phyloP scores from a whole-genome alignment of 2,113 vertebrate species.

The Salvator merianae region DNA sequence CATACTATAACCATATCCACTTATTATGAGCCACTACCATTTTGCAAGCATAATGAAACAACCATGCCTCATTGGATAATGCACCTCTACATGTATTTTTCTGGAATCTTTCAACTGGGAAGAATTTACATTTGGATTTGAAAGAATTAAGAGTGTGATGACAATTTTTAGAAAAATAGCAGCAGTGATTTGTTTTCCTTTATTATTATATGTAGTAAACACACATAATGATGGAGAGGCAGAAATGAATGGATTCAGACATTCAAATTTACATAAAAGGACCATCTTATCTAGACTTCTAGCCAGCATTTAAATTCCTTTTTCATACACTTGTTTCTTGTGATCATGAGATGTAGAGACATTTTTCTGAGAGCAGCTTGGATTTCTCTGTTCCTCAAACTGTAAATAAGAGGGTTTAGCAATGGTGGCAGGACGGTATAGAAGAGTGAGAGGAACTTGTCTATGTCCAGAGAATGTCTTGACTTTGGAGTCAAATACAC shows the following conservation, averaged over 20 bases:
- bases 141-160: too few relatives aligned
- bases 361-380: conserved; percentile 26
- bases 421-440: conserved; percentile 39
- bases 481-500: conserved; percentile 45
- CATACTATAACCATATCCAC: too few relatives aligned
- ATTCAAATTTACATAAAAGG: not conserved
- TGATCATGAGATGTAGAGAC: too few relatives aligned
- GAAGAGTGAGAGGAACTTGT: conserved; percentile 51
- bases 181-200: too few relatives aligned
- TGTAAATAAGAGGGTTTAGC: conserved; percentile 60
- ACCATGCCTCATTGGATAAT: too few relatives aligned
- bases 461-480: not conserved
- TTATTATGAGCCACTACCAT: too few relatives aligned
- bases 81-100: too few relatives aligned
- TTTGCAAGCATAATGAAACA: too few relatives aligned
- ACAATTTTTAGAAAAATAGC: too few relatives aligned
- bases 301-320: not conserved
- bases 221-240: not conserved
- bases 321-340: not conserved
- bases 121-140: too few relatives aligned
- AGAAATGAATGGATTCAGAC: not conserved
- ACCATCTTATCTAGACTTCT: not conserved
- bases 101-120: too few relatives aligned
- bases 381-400: conserved; percentile 54
- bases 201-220: too few relatives aligned